A percentile compares a stretch with the other conserved stretches of the same genome.
These are phyloP conservation scores for Zaprionus kolodkinae DNA, from an alignment of 1,140 invertebrate species.

Conservation along the genomic window DNA sequence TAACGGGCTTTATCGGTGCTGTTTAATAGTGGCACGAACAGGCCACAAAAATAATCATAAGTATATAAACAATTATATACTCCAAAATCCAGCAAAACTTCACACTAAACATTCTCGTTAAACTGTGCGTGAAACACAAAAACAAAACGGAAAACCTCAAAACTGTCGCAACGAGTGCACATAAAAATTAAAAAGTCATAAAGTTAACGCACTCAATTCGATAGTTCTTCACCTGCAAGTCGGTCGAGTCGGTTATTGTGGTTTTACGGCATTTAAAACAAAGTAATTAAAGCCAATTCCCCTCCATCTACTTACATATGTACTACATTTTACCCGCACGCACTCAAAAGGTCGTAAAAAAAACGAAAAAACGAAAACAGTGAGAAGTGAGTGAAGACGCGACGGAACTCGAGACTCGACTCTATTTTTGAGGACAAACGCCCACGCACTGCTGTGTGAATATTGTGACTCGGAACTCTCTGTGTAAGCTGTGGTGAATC, in stretches of 20 bases:
- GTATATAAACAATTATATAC: conserved; percentile 30
- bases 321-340: conserved; percentile 36
- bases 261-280: conserved; percentile 77
- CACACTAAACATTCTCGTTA: conserved; percentile 28
- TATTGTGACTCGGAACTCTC: conserved; percentile 25
- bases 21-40: conserved; percentile 53
- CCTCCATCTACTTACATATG: conserved; percentile 20
- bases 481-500: conserved; percentile 34
- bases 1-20: conserved; percentile 71
- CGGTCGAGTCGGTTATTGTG: conserved; percentile 23
- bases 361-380: conserved; percentile 3
- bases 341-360: conserved; percentile 48
- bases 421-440: conserved; percentile 18
- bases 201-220: conserved; percentile 65
- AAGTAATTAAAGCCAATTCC: conserved; percentile 75
- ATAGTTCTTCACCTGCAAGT: conserved; percentile 40
- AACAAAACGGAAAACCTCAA: conserved; percentile 36
- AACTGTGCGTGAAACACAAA: conserved; percentile 30
- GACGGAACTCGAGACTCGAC: conserved; percentile 22
- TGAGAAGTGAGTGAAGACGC: conserved; percentile 9
- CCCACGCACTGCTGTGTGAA: conserved; percentile 37
- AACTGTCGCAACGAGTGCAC: conserved; percentile 53
- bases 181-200: conserved; percentile 82
- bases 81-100: conserved; percentile 32
- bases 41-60: conserved; percentile 36